A percentile compares a stretch with the other conserved stretches of the same genome.
Conservation (phyloP, 37 sponge, comb jelly and placozoan species). For the Ephydatia muelleri region DNA sequence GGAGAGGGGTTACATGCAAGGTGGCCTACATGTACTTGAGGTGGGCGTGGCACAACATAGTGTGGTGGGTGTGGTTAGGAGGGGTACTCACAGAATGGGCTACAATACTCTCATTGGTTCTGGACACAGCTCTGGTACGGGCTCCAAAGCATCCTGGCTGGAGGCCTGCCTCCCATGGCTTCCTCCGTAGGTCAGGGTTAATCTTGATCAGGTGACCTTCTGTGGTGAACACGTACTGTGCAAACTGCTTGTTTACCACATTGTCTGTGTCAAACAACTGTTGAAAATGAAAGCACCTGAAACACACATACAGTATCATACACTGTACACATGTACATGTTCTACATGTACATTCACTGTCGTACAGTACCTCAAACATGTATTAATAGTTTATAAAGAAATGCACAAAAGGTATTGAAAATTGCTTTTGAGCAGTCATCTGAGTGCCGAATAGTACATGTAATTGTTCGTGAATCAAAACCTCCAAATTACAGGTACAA, state of each 20-base stretch:
- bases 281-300: background rate
- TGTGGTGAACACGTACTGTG: slow-evolving; percentile 88
- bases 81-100: slow-evolving; percentile 26
- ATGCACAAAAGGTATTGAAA: no score
- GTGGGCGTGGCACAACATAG: background rate
- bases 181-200: slow-evolving; percentile 24
- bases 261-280: slow-evolving; percentile 94
- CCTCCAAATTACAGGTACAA: background rate
- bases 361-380: no score
- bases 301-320: background rate
- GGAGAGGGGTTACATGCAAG: no score
- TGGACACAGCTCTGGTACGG: slow-evolving; percentile 31
- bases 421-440: no score
- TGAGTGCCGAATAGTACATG: no score
- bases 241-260: slow-evolving; percentile 66
- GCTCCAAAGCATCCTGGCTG: background rate
- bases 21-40: background rate
- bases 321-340: background rate
- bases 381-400: no score
- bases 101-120: slow-evolving; percentile 22
- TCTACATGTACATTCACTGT: background rate
- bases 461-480: background rate
- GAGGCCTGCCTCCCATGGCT: slow-evolving; percentile 19
- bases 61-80: background rate
- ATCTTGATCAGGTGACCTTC: slow-evolving; percentile 90